A percentile compares a stretch with the other conserved stretches of the same genome.
Conservation (phyloP, 2,113 vertebrate species). For the Zapus hudsonius region DNA sequence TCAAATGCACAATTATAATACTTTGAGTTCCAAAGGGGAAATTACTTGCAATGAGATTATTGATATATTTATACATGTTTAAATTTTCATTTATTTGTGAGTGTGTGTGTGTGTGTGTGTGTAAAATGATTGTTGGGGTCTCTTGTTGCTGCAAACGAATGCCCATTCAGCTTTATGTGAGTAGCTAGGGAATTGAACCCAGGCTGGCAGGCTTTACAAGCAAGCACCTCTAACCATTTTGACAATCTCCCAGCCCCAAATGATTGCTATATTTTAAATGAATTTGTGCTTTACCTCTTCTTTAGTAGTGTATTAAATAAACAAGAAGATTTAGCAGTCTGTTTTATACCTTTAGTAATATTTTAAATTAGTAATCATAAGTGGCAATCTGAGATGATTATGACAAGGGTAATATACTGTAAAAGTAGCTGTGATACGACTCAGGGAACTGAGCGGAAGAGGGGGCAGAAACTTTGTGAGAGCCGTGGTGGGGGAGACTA, state of each 20-base stretch:
- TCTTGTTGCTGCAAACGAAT: no score
- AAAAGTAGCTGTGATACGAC: neutral
- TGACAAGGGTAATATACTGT: neutral
- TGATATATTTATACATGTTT: neutral
- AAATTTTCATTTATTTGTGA: no score
- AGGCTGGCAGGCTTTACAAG: no score
- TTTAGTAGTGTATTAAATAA: neutral
- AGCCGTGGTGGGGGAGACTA: no score
- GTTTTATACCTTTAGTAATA: neutral
- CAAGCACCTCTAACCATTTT: no score
- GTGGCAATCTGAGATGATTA: neutral
- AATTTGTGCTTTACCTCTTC: constrained; percentile 14
- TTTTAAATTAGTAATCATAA: constrained; percentile 35
- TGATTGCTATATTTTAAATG: constrained; percentile 31
- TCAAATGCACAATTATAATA: constrained; percentile 14
- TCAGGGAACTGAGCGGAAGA: no score
- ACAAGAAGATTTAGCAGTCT: neutral
- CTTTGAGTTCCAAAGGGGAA: constrained; percentile 1
- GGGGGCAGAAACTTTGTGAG: no score
- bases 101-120: no score
- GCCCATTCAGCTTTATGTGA: no score
- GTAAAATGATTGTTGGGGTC: no score
- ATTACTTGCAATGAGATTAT: constrained; percentile 6
- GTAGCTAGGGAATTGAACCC: no score
- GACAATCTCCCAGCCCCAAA: no score